These are phyloP conservation scores for Cariama cristata DNA, from an alignment of 2,113 vertebrate genomes.

Conservation along the genomic window DNA sequence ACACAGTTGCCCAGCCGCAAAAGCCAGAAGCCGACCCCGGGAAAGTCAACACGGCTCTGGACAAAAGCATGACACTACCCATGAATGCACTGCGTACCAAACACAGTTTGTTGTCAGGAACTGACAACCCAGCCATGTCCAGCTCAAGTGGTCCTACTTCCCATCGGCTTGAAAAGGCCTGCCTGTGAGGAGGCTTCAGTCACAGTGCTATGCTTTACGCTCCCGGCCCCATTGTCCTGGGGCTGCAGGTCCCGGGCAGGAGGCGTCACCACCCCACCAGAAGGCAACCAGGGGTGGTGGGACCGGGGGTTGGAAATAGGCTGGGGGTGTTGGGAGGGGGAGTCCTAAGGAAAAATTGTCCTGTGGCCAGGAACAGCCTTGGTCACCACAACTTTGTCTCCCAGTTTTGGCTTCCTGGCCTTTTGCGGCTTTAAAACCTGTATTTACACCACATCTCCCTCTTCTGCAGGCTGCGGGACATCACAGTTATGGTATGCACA, in stretches of 20 bases:
- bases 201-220: slow-evolving; percentile 86
- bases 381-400: neutral
- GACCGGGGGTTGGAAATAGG: neutral
- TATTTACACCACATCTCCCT: neutral
- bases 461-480: neutral
- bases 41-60: slow-evolving; percentile 35
- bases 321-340: neutral
- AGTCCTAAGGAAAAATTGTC: neutral
- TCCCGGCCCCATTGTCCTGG: slow-evolving; percentile 79
- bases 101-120: slow-evolving; percentile 90
- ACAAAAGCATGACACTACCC: slow-evolving; percentile 79
- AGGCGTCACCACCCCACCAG: slow-evolving; percentile 63
- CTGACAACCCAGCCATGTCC: slow-evolving; percentile 92
- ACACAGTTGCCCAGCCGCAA: slow-evolving; percentile 80
- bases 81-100: slow-evolving; percentile 87
- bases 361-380: neutral
- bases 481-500: neutral
- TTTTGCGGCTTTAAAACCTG: neutral
- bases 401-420: neutral
- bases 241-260: slow-evolving; percentile 69
- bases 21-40: slow-evolving; percentile 73
- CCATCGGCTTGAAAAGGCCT: slow-evolving; percentile 84
- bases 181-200: slow-evolving; percentile 78
- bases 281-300: slow-evolving; percentile 6
- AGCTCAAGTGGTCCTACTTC: slow-evolving; percentile 85